Base-by-base conservation (phyloP, 2,113 vertebrate genomes). In the Anhinga rufa region DNA sequence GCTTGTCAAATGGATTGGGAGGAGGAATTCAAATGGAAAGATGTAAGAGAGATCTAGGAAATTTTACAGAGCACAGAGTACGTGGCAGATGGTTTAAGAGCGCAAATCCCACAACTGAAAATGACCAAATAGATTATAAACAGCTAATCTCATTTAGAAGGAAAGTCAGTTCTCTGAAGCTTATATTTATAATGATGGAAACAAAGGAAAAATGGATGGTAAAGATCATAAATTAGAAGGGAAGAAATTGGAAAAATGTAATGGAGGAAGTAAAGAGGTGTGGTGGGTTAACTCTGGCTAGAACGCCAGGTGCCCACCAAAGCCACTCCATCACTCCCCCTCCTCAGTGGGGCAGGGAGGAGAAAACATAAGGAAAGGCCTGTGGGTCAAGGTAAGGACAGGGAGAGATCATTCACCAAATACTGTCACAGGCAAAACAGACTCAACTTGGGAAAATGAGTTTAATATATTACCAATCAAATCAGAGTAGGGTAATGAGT, bases 171-270 rank as follows among this genome's bases (percentile, higher is more conserved):
- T 90, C 54, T 82, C 49, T 70, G 21, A 44, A 40, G 40, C 28
- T 96, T 88, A 93, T 76, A 94, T 88, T 87, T 94, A 72, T 90
- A 87, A 85, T 82, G 87, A 80, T 65, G 34, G 38, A 69, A 24
- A 91, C 48, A 85, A 90, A 82, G 57, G 61, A 82, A 93, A 95
- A 95, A 86, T 71, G n/a, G 61, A 61, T 89, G 22, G 57, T 76
- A 92, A 92, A 85, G 36, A 89, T 34, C 68, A 79, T 85, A 90
- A 95, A 90, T 84, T 84, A 95, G 54, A 49, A 74, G 74, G 49
- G 31, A 76, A 85, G 36, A 91, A 90, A 76, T 22, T 80, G 84
- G 31, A 84, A 93, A 95, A 84, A 90, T 42, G 22, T 58, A 31
- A 69, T 90, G 46, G 29, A 58, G 55, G 46, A 90, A 91, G 44